A percentile compares a stretch with the other conserved stretches of the same genome.
Evolutionary conservation across 2,888 invertebrate genomes (phyloP).

Genomic region (Drosophila lacicola): DNA sequence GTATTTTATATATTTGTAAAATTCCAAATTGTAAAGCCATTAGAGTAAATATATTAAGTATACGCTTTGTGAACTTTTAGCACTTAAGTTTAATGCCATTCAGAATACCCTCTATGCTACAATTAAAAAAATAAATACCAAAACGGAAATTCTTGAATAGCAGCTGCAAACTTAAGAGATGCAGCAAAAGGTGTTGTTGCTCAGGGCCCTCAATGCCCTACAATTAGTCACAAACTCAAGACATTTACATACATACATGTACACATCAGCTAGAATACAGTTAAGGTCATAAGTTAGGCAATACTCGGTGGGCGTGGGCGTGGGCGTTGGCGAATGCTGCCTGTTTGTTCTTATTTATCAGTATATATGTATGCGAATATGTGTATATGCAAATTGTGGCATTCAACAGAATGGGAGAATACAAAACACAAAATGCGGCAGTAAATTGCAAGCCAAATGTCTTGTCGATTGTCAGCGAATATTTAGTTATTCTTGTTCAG

Average conservation of each 20-base stretch:
- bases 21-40: neutral
- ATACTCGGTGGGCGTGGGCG: constrained; percentile 26
- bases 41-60: constrained; percentile 7
- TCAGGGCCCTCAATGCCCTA: constrained; percentile 16
- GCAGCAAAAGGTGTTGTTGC: constrained; percentile 7
- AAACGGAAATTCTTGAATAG: constrained; percentile 17
- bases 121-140: constrained; percentile 26
- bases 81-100: constrained; percentile 2
- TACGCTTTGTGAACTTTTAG: constrained; percentile 1
- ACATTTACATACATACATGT: neutral
- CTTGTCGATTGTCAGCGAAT: constrained; percentile 34
- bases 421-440: constrained; percentile 41
- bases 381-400: constrained; percentile 48
- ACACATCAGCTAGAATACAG: constrained; percentile 7
- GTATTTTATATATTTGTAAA: neutral
- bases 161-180: constrained; percentile 28
- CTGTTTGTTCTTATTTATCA: constrained; percentile 26
- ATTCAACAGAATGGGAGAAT: constrained; percentile 30
- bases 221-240: neutral
- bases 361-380: constrained; percentile 9
- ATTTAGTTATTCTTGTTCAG: constrained; percentile 56
- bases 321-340: constrained; percentile 13
- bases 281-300: neutral
- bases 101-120: constrained; percentile 6
- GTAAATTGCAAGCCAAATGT: constrained; percentile 51